These are phyloP conservation scores for Apamea monoglypha DNA, from an alignment of 2,888 invertebrate species.

Conservation along the genomic window DNA sequence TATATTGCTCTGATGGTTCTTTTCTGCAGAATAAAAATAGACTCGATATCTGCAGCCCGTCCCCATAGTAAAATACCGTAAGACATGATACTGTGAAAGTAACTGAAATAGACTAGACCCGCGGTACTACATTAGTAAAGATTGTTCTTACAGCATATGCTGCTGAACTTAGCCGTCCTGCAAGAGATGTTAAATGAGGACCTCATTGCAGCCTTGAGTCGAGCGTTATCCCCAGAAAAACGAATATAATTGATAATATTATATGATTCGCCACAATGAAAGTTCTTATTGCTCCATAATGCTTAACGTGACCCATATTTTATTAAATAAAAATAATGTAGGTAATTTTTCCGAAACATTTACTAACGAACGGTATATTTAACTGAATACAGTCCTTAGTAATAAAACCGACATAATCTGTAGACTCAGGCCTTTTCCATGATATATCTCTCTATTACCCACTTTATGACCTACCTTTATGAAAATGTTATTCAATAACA, in stretches of 20 bases:
- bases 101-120: too few relatives aligned
- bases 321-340: conserved; percentile 37
- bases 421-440: conserved; percentile 40
- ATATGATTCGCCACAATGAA: neutral
- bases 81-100: too few relatives aligned
- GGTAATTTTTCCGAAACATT: conserved; percentile 48
- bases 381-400: conserved; percentile 36
- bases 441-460: conserved; percentile 57
- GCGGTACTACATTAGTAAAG: too few relatives aligned
- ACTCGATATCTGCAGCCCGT: too few relatives aligned
- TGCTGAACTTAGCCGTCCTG: too few relatives aligned
- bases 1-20: too few relatives aligned
- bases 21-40: too few relatives aligned
- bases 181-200: too few relatives aligned
- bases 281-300: conserved; percentile 15
- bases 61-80: too few relatives aligned
- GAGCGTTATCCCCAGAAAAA: too few relatives aligned
- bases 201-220: too few relatives aligned
- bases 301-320: conserved; percentile 21
- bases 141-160: too few relatives aligned
- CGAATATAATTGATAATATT: conserved; percentile 17
- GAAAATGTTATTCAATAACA: conserved; percentile 63
- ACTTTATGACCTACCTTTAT: conserved; percentile 62
- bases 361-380: conserved; percentile 32
- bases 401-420: conserved; percentile 60